Base-by-base conservation (phyloP, 1,140 invertebrate species). In the Drosophila rufa region DNA sequence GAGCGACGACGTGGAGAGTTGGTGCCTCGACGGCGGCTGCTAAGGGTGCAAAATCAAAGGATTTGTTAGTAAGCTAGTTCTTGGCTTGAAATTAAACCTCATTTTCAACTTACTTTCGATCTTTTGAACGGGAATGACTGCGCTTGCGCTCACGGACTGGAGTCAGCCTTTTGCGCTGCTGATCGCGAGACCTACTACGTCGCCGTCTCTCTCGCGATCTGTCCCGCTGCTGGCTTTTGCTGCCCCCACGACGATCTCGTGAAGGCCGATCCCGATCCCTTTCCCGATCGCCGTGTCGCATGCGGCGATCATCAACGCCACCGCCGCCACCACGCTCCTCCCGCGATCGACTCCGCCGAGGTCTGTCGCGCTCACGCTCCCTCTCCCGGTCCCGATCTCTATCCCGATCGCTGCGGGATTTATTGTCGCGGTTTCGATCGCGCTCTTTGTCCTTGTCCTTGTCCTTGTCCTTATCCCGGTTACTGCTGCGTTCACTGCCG, bases 181-280 rank as follows among this genome's bases (percentile, higher is more conserved):
- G 73, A 17, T 87, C 84, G 8, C 91, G 81, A 3, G 85, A 87
- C 0, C 87, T 75, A 46, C 84, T 89, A 3, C 84, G 85, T 45
- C 83, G n/a, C 9, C 62, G 64, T 17, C 65, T 59, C 19, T 79
- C 76, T 4, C 66, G 55, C 6, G 76, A 79, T 3, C 45, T 58
- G 56, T 86, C 87, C 8, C 60, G 69, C 11, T 79, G 84, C 38
- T 66, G n/a, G 25, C 62, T 66, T 33, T 90, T 90, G 47, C 85
- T 82, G 61, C 67, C 65, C 7, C 79, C 83, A n/a, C 90, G 82
- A 43, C 89, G 91, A 43, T 95, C 94, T 75, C 93, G 93, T 38
- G 94, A 95, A 56, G 93, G 92, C 61, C 94, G 94, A 19, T 94
- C 93, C 78, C 93, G 70, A 15, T 74, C 76, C 78, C 93, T 74